phyloP scores from a whole-genome alignment of 53 echinoderm and acorn worm species.

The Zoroaster sp. region DNA sequence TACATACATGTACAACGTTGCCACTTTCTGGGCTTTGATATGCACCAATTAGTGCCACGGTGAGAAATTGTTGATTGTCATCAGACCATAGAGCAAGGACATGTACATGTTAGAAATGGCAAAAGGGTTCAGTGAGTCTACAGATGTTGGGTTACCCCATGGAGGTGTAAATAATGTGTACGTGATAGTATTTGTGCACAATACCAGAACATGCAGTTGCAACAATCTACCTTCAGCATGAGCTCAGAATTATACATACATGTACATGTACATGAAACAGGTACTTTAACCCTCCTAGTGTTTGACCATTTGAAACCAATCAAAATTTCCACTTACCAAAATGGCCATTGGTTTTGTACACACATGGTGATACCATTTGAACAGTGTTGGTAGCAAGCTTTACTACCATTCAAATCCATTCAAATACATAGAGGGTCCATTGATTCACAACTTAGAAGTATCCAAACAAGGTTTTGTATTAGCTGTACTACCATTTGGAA shows the following conservation, averaged over 20 bases:
- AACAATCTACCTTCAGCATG: not conserved
- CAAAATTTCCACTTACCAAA: no score
- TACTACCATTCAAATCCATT: no score
- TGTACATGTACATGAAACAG: constrained; percentile 20
- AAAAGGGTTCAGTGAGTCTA: not conserved
- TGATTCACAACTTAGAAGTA: no score
- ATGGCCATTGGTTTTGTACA: no score
- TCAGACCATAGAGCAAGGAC: no score
- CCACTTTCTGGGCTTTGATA: not conserved
- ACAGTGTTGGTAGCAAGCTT: no score
- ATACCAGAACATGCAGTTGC: not conserved
- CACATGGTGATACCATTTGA: no score
- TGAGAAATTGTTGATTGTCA: not conserved
- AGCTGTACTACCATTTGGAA: no score
- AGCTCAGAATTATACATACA: not conserved
- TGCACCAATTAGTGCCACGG: not conserved
- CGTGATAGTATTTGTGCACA: not conserved
- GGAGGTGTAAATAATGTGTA: not conserved
- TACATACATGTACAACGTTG: not conserved
- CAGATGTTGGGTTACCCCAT: not conserved
- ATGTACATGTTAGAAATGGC: not conserved
- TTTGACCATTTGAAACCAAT: no score
- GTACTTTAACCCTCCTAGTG: no score
- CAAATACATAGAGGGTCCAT: no score
- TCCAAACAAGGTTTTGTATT: no score